Evolutionary conservation across 2,888 invertebrate genomes (phyloP), one percentile per base, ranked within the genome.

Genomic region (Boloria selene): DNA sequence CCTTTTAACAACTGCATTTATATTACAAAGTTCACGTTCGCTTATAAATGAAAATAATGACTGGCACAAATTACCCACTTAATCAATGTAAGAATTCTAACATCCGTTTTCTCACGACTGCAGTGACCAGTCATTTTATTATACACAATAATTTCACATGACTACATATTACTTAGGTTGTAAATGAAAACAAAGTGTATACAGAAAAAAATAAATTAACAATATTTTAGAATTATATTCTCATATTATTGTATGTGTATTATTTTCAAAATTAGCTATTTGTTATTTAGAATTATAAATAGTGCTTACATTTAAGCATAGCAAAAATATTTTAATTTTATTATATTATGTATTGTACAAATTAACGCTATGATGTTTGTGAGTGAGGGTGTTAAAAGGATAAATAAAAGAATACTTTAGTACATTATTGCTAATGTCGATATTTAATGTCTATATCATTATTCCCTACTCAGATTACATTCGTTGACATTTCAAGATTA

Each of bases 391-490:
- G 14, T 42, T 52, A 51, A 56, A 17, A 65, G 61, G 67, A 68
- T 67, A 77, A 77, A 77, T 77, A 62, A 77, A 77, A 77, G 72
- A 77, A 65, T 76, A 76, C 76, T 77, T 74, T 74, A 83, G 81
- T 84, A 84, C 88, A 92, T 92, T 93, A 93, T 93, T 93, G 93
- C 93, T 93, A 93, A 91, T 89, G 87, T 89, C 88, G 88, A 89
- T 92, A 93, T 92, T 93, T 92, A 92, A 90, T 90, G 90, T 88
- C 90, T 90, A 86, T 80, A 87, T 89, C 84, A 87, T 87, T 90
- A 91, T 88, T 87, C 78, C 89, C 93, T 93, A 93, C 91, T 88
- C 92, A 90, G 93, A 93, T 92, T 93, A 92, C 90, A 92, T 93
- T 93, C 93, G 93, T 92, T 93, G 93, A 93, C 92, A 89, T 87